Evolutionary conservation across 2,113 vertebrate genomes (phyloP), one percentile per base, ranked within the genome.

Genomic region (Paracanthobrama guichenoti): DNA sequence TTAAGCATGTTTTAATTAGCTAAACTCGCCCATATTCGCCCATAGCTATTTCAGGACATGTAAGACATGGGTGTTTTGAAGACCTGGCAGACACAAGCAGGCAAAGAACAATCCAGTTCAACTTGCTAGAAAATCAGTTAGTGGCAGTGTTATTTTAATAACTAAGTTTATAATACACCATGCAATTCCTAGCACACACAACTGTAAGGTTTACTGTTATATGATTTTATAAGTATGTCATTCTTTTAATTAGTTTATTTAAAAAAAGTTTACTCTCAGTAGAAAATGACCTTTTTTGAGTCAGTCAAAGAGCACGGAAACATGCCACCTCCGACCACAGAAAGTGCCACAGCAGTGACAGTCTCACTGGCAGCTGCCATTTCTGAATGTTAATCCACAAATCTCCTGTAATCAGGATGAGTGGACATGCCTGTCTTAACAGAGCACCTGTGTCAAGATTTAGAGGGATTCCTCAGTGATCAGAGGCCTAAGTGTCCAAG

Each of bases 381-480:
- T 91, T 91, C 86, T 90, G 90, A 88, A 48, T 76, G 79, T 88
- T 94, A 94, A 94, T 94, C 94, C 89, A 84, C 91, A 94, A 94
- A 94, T 94, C 93, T 93, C 91, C 91, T 90, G 53, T 95, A 95
- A 94, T 93, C 90, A 84, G 93, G 94, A 93, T 94, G 92, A 93
- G 91, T 88, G 87, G 84, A 31, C 90, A 90, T 90, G 90, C 89
- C 90, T 92, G 90, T 92, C 86, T 92, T 94, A 93, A 89, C 82
- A 89, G 84, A 78, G 86, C 87, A 78, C 91, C 92, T 93, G 92
- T 91, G 90, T 92, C 90, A 88, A 92, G 91, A 90, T 89, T 82
- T 87, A 84, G 76, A 86, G 13, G 76, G 87, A 85, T 90, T 89
- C 86, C 72, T 76, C 78, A 53, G 84, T 87, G 84, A 89, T 89